Percentiles rank a stretch among this genome's conserved stretches.
phyloP scores from a whole-genome alignment of 2,797 vertebrate genomes.

The Acridotheres tristis region DNA sequence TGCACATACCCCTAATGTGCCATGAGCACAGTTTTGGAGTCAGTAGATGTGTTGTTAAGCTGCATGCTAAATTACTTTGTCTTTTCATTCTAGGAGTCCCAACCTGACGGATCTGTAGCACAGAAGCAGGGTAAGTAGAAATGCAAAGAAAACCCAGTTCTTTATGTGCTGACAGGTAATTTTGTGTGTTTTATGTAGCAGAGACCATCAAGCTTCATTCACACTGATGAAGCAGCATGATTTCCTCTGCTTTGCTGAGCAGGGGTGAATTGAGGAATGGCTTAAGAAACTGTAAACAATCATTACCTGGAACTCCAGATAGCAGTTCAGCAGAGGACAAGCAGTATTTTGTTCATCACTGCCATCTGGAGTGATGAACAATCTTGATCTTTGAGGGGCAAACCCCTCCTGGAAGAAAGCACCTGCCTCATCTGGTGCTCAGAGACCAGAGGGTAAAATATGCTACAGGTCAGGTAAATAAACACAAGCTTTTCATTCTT shows the following conservation, averaged over 20 bases:
- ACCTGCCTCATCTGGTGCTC: neutral
- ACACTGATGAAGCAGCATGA: neutral
- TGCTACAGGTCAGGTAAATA: neutral
- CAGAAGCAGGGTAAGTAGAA: slow-evolving; percentile 85
- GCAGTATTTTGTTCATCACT: neutral
- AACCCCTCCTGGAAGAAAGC: neutral
- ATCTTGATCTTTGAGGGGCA: neutral
- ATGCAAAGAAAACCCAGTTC: neutral
- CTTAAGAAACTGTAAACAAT: neutral
- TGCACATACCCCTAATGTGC: neutral
- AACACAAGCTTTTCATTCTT: neutral
- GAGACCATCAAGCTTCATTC: neutral
- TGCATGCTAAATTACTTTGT: neutral
- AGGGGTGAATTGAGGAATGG: neutral
- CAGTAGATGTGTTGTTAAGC: neutral
- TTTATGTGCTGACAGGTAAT: neutral
- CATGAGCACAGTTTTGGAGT: neutral
- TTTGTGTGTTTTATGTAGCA: neutral
- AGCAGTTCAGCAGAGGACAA: neutral
- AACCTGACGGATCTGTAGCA: slow-evolving; percentile 70
- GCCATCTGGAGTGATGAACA: neutral
- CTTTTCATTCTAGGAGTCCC: slow-evolving; percentile 76
- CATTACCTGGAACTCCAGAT: neutral
- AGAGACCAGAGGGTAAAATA: neutral
- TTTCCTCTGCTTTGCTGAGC: neutral